Conservation (phyloP, 2,113 vertebrate species). For the Istiophorus platypterus region DNA sequence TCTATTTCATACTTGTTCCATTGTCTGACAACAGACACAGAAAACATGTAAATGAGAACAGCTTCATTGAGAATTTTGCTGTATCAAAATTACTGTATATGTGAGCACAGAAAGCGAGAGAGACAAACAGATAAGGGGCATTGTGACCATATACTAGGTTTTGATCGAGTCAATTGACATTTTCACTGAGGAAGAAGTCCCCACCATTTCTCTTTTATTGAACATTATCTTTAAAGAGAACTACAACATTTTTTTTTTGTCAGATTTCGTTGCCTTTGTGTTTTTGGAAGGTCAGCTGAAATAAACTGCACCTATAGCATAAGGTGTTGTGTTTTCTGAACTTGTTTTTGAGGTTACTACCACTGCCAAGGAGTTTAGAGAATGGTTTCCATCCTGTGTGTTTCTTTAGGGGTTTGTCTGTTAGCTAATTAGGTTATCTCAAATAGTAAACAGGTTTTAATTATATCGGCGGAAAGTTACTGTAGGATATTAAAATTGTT, state of each 20-base stretch:
- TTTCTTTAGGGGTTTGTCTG: background rate
- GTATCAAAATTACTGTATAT: too few species aligned
- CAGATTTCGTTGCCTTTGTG: conserved; percentile 8
- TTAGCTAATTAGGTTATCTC: background rate
- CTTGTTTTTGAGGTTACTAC: background rate
- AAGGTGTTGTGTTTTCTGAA: background rate
- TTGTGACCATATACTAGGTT: too few species aligned
- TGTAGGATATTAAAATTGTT: background rate
- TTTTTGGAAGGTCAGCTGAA: conserved; percentile 23
- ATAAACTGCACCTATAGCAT: background rate
- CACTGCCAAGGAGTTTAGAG: background rate
- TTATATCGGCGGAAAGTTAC: background rate
- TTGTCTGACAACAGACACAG: too few species aligned
- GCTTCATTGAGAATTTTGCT: too few species aligned
- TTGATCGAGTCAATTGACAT: background rate
- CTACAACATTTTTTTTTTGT: background rate
- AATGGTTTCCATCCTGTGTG: background rate
- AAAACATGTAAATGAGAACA: too few species aligned
- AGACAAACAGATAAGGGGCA: too few species aligned
- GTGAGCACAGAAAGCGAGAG: too few species aligned
- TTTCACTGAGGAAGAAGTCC: conserved; percentile 6
- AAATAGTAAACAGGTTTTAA: conserved; percentile 7
- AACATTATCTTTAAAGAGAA: conserved; percentile 27
- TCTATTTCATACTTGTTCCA: too few species aligned
- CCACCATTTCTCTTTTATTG: background rate